Base-by-base conservation (phyloP, 2,797 vertebrate species). In the Pyrocephalus nanus region DNA sequence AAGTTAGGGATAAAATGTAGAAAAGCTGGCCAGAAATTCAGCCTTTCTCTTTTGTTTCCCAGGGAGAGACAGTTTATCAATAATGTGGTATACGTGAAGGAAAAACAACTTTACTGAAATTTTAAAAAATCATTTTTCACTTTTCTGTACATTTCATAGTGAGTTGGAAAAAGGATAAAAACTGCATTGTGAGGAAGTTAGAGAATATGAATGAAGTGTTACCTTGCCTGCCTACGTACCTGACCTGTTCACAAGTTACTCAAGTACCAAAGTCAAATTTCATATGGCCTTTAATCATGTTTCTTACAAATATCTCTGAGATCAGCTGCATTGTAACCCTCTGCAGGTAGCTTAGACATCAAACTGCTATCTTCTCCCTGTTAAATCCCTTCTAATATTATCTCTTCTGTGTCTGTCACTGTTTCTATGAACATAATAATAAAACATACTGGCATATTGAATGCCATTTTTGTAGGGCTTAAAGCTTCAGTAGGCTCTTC, bases 151-250 rank as follows among this genome's bases (percentile, higher is more conserved):
- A 18, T 86, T 78, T 70, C 15, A 11, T 29, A 69, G 11, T 0
- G 0, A 53, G 15, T 15, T 74, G 48, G 23, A 60, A 78, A 75
- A 50, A 69, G 15, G 9, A 14, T 53, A 17, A 51, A 91, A 93
- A 53, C 32, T 48, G 6, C 32, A 58, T 62, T 0, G 0, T 1
- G 2, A 54, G 25, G n/a, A 73, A 60, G 9, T n/a, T 86, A 18
- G 32, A 50, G 5, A 29, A 21, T 15, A 8, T 57, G 20, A 50
- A 20, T 30, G 11, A 65, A 65, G 22, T n/a, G 11, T 53, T 53
- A 45, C 10, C 8, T 85, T 32, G 57, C 23, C 38, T 86, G 22
- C 57, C 48, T 77, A 26, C 14, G 12, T 76, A 23, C 20, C 21
- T 57, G 2, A 2, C 29, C 19, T 71, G 16, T 65, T 90, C 45